These are phyloP conservation scores for Diarsia rubi DNA, from an alignment of 2,888 invertebrate species.

Conservation along the genomic window DNA sequence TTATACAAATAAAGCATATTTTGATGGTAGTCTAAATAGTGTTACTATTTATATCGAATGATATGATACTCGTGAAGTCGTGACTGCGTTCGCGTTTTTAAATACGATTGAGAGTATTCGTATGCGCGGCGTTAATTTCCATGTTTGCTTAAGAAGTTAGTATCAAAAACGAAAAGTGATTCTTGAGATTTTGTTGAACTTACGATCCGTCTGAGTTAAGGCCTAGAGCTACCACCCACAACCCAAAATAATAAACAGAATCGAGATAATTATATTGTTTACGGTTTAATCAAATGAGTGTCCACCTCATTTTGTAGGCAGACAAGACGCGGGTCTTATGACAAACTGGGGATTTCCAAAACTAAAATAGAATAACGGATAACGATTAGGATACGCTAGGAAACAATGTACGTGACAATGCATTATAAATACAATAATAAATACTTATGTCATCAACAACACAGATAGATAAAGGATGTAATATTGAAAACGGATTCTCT, in stretches of 20 bases:
- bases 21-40: conserved; percentile 26
- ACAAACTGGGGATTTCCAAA: conserved; percentile 60
- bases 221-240: neutral
- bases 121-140: neutral
- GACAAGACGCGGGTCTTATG: conserved; percentile 35
- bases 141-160: neutral
- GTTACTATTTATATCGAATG: conserved; percentile 39
- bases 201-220: neutral
- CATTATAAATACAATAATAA: conserved; percentile 8
- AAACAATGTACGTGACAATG: conserved; percentile 19
- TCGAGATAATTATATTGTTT: neutral
- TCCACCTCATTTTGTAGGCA: conserved; percentile 23
- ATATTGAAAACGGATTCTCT: conserved; percentile 21
- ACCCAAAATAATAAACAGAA: conserved; percentile 19
- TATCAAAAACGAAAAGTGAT: neutral
- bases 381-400: conserved; percentile 18
- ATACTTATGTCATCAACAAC: conserved; percentile 2
- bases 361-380: conserved; percentile 24
- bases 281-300: conserved; percentile 6
- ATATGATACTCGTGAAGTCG: conserved; percentile 17
- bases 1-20: conserved; percentile 30
- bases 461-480: conserved; percentile 7
- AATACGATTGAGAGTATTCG: conserved; percentile 4
- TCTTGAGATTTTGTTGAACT: neutral
- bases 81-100: conserved; percentile 13